phyloP scores from a whole-genome alignment of 1,140 invertebrate species.

The Liolophura sinensis region DNA sequence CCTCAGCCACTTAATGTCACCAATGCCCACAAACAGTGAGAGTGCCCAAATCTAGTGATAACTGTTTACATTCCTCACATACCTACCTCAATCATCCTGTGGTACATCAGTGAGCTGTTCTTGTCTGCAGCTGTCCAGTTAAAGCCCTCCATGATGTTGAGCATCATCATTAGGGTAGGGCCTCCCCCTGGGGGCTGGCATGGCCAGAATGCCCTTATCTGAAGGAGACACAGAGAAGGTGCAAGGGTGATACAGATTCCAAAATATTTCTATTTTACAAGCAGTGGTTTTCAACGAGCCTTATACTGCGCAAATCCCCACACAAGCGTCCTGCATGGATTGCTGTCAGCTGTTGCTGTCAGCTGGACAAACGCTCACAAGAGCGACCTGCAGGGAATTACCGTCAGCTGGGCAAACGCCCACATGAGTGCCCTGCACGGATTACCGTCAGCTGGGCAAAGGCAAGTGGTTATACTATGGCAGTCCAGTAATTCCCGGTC shows the following conservation, averaged over 20 bases:
- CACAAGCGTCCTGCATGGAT: no score
- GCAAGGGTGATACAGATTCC: not conserved
- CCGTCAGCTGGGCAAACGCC: no score
- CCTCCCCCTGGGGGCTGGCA: constrained; percentile 41
- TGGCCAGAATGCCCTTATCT: constrained; percentile 35
- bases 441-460: no score
- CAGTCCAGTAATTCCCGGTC: no score
- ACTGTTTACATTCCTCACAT: not conserved
- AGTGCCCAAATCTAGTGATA: not conserved
- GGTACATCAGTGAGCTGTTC: constrained; percentile 26
- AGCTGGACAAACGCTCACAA: no score
- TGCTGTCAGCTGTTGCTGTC: no score
- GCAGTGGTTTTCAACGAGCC: not conserved
- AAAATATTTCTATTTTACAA: not conserved
- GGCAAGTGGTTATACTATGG: no score
- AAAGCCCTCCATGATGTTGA: constrained; percentile 47
- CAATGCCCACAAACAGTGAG: no score
- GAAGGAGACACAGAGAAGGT: constrained; percentile 1
- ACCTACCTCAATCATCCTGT: constrained; percentile 45
- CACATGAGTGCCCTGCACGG: no score
- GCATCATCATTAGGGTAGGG: constrained; percentile 35
- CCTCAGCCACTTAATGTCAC: no score
- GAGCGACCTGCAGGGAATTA: no score
- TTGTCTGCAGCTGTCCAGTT: constrained; percentile 23
- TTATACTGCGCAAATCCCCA: no score